Evolutionary conservation across 2,888 invertebrate genomes (phyloP), one percentile per base, ranked within the genome.

Genomic region (Agriopis marginaria): DNA sequence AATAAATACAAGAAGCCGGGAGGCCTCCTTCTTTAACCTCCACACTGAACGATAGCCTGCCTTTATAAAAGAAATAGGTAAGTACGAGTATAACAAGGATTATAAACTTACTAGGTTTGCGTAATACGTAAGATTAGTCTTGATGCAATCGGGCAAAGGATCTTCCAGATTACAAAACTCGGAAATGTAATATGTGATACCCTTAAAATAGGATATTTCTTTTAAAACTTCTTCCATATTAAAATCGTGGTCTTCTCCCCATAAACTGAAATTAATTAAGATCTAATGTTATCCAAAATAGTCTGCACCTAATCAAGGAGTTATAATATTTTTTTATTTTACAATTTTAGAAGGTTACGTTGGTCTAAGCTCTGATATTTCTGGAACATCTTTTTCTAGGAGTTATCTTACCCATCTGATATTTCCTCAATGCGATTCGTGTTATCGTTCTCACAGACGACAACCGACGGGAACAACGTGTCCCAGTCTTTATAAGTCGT

Each of bases 401-500:
- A 11, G 12, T 6, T 23, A 51, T 11, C 85, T 85, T 87, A 97
- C 97, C 91, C 86, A 78, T 96, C 96, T 0, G 97, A 95, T 63
- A 96, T 90, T 79, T 95, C 95, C 76, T 96, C 96, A 68, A 97
- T 95, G 10, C 95, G 95, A 71, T 95, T 94, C 77, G 95, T 93
- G 79, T 97, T 97, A 79, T 97, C 96, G 7, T 94, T 95, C 84
- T 97, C 97, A 80, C 97, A 97, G 11, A 97, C 91, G 1, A 96
- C 95, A 45, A 97, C 89, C 0, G 97, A 95, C 0, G 97, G 97
- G 77, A 97, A 97, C 66, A 96, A 89, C 0, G 97, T 96, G 77
- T 96, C 92, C 97, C 97, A 97, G 75, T 97, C 96, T 44, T 96
- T 95, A 82, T 97, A 97, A 0, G 95, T 96, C 0, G 97, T 97